phyloP scores from a whole-genome alignment of 2,113 vertebrate species.

The Apus apus region DNA sequence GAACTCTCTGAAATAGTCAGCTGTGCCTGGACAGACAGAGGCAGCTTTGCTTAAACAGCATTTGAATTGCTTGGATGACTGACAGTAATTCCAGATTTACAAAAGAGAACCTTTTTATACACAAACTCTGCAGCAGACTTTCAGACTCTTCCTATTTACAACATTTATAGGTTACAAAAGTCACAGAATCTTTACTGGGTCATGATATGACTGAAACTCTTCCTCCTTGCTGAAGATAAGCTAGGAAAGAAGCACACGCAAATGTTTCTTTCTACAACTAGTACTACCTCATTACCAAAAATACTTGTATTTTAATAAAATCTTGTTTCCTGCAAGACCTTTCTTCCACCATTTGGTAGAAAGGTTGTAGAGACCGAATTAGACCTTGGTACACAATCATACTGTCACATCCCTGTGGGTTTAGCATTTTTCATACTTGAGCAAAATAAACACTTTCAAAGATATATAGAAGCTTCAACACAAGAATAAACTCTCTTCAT shows the following conservation, averaged over 20 bases:
- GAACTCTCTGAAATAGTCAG: background rate
- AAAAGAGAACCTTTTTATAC: background rate
- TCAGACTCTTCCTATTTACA: background rate
- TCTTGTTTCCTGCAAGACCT: background rate
- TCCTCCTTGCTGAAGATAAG: background rate
- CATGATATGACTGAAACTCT: background rate
- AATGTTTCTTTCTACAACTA: background rate
- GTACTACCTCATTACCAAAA: background rate
- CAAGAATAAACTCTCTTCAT: background rate
- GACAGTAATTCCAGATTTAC: background rate
- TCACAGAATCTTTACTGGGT: rapidly evolving
- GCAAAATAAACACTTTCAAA: background rate
- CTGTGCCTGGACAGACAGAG: background rate
- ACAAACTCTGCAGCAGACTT: background rate
- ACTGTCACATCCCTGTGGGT: rapidly evolving
- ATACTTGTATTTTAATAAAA: background rate
- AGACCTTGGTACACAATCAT: background rate
- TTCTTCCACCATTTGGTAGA: background rate
- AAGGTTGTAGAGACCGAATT: background rate
- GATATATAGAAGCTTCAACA: background rate
- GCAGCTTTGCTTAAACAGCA: background rate
- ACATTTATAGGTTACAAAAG: background rate
- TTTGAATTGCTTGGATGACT: background rate
- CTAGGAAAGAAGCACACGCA: rapidly evolving
- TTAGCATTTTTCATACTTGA: background rate